Conservation (phyloP, 2,888 invertebrate genomes). For the Cremastinae sp. region DNA sequence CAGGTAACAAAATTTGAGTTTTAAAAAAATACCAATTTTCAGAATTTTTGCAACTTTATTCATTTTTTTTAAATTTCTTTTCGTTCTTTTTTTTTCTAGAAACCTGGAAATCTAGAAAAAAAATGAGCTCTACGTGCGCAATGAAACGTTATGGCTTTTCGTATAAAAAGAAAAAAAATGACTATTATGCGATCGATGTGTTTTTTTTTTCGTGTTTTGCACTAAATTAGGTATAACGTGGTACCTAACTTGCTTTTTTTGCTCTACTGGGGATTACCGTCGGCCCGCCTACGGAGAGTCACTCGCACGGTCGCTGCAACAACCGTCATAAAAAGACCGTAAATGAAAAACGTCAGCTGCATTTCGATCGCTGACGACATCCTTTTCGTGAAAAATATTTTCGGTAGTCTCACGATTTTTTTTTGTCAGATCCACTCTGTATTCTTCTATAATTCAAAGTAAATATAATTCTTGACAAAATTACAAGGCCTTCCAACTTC, state of each 20-base stretch:
- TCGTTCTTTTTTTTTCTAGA: conserved; percentile 34
- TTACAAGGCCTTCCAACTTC: conserved; percentile 16
- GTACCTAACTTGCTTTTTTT: conserved; percentile 78
- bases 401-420: conserved; percentile 40
- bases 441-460: conserved; percentile 23
- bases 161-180: conserved; percentile 61
- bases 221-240: conserved; percentile 72
- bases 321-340: conserved; percentile 82
- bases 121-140: conserved; percentile 52
- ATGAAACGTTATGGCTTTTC: conserved; percentile 55
- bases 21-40: no score
- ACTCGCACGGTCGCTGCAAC: conserved; percentile 95
- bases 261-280: conserved; percentile 79
- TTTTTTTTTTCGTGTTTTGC: conserved; percentile 49
- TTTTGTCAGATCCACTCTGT: conserved; percentile 2
- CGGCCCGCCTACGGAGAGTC: conserved; percentile 92
- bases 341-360: conserved; percentile 69
- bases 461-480: conserved; percentile 18
- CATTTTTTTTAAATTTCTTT: conserved; percentile 40
- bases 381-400: conserved; percentile 44
- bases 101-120: conserved; percentile 23
- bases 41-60: conserved; percentile 12
- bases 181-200: conserved; percentile 60
- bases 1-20: background rate
- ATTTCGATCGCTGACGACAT: conserved; percentile 56